Conservation (phyloP, 1,140 invertebrate species). For the Eubasilissa regina region DNA sequence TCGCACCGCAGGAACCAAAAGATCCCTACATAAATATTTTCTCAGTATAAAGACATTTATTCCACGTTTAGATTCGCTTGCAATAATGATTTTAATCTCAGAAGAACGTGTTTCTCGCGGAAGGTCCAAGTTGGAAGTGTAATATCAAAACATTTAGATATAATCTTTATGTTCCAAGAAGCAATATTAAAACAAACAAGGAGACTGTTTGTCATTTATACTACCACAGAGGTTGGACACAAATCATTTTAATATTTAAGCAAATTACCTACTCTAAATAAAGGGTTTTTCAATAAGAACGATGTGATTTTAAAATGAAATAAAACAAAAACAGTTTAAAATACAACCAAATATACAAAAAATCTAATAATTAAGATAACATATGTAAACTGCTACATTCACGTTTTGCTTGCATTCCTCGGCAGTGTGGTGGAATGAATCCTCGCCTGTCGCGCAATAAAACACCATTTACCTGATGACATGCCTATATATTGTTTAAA, state of each 20-base stretch:
- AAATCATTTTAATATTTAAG: conserved; percentile 38
- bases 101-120: neutral
- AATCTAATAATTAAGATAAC: no score
- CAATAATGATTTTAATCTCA: conserved; percentile 15
- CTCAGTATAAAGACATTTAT: conserved; percentile 24
- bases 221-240: conserved; percentile 23
- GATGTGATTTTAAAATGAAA: no score
- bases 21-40: neutral
- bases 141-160: conserved; percentile 45
- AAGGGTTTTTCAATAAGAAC: conserved; percentile 4
- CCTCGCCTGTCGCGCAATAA: no score
- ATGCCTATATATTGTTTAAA: no score
- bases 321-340: no score
- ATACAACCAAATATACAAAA: no score
- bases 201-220: conserved; percentile 15
- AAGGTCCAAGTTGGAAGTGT: conserved; percentile 5
- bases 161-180: conserved; percentile 30
- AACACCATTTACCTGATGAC: no score
- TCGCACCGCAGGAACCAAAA: no score
- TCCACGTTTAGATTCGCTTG: conserved; percentile 26
- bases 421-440: no score
- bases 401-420: no score
- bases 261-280: neutral
- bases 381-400: no score
- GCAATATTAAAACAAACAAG: conserved; percentile 46